A percentile compares a stretch with the other conserved stretches of the same genome.
phyloP scores from a whole-genome alignment of 2,113 vertebrate genomes.

The Ageneiosus marmoratus region DNA sequence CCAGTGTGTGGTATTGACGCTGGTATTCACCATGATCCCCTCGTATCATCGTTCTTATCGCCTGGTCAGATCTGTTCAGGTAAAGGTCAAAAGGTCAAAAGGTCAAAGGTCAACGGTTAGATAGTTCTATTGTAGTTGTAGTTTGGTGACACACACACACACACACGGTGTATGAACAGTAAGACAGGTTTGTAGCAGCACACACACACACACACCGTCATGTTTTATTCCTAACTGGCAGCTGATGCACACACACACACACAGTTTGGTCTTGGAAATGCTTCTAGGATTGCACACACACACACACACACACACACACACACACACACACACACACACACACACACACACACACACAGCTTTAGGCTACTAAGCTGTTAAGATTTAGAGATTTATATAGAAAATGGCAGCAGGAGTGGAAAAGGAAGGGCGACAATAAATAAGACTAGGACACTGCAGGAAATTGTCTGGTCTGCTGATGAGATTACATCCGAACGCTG shows the following conservation, averaged over 20 bases:
- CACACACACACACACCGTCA: not conserved
- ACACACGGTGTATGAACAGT: not conserved
- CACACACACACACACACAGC: not conserved
- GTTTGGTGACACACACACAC: too few species aligned
- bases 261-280: not conserved
- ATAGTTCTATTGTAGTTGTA: not conserved
- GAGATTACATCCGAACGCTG: not conserved
- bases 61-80: slow-evolving; percentile 2
- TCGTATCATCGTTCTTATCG: slow-evolving; percentile 82
- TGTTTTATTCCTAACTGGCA: not conserved
- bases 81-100: slow-evolving; percentile 2
- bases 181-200: not conserved
- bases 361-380: not conserved
- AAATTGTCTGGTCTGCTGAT: not conserved
- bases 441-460: not conserved
- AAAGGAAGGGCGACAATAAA: not conserved
- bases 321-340: not conserved
- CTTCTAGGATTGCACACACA: not conserved
- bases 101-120: not conserved
- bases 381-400: slow-evolving; percentile 10
- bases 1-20: slow-evolving; percentile 90
- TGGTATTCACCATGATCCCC: slow-evolving; percentile 94
- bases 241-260: not conserved
- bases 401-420: slow-evolving; percentile 2
- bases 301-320: not conserved